Evolutionary conservation across 2,797 vertebrate species (phyloP).

Genomic region (Pygocentrus nattereri): DNA sequence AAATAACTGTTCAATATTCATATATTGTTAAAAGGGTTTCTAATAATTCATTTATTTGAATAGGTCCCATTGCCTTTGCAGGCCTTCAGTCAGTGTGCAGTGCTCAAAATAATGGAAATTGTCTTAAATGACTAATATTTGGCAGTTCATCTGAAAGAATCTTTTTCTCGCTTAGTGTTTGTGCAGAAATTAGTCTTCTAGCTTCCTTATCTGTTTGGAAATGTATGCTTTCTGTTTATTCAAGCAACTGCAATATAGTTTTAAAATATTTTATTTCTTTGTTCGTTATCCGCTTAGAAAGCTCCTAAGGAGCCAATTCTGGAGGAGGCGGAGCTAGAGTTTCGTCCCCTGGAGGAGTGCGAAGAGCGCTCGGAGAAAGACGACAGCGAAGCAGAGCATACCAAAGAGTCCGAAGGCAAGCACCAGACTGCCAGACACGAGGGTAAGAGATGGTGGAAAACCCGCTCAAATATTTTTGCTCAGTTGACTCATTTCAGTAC

Average conservation of each 20-base stretch:
- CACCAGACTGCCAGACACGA: constrained; percentile 76
- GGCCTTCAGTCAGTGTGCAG: too few species aligned
- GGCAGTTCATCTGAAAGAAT: too few species aligned
- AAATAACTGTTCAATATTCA: too few species aligned
- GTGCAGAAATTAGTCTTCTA: background rate
- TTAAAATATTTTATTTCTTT: background rate
- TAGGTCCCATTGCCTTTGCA: too few species aligned
- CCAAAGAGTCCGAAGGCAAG: constrained; percentile 86
- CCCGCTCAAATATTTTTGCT: background rate
- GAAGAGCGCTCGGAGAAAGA: constrained; percentile 87
- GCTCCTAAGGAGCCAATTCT: constrained; percentile 95
- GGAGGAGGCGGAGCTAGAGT: constrained; percentile 97
- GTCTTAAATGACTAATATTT: too few species aligned
- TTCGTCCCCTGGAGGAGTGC: constrained; percentile 89
- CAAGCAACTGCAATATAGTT: background rate
- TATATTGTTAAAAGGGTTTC: too few species aligned
- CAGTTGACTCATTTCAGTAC: too few species aligned
- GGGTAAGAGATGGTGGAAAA: constrained; percentile 28
- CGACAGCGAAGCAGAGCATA: constrained; percentile 85
- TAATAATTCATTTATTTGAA: too few species aligned
- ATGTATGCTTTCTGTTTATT: background rate
- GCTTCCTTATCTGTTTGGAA: background rate
- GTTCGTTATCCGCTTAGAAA: constrained; percentile 80
- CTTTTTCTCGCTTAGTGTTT: background rate
- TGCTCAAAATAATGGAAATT: too few species aligned